Evolutionary conservation across 92 coral and sea anemone genomes (phyloP).

Genomic region (Epizoanthus rinbou): DNA sequence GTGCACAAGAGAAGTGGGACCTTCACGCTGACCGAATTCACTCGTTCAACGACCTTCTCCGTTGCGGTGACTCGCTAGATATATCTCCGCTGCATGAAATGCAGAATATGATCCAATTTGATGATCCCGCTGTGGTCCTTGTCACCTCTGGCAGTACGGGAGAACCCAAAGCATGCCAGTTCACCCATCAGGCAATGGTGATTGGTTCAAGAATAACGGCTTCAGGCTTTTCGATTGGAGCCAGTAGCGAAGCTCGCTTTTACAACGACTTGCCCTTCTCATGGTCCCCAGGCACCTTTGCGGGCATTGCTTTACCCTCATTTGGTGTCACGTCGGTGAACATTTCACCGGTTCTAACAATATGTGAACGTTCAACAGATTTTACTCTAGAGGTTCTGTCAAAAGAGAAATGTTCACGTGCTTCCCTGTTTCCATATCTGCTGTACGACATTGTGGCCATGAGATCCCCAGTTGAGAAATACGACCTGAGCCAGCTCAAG

Average conservation of each 20-base stretch:
- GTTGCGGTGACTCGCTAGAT: background rate
- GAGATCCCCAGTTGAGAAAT: conserved; percentile 5
- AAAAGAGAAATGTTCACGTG: conserved; percentile 1
- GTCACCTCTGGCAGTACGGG: conserved; percentile 34
- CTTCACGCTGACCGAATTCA: background rate
- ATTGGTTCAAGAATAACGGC: background rate
- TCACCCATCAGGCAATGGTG: conserved; percentile 9
- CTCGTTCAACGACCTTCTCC: conserved; percentile 21
- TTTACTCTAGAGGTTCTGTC: conserved; percentile 8
- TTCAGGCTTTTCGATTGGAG: background rate
- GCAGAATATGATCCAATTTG: conserved; percentile 26
- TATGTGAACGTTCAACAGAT: conserved; percentile 13
- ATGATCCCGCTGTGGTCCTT: conserved; percentile 30
- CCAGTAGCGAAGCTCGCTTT: background rate
- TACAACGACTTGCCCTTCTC: conserved; percentile 3
- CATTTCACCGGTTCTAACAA: background rate
- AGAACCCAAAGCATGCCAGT: conserved; percentile 5
- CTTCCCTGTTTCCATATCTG: background rate
- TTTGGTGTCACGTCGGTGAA: conserved; percentile 3
- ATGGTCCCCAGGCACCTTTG: conserved; percentile 6
- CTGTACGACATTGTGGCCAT: conserved; percentile 4
- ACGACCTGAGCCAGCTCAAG: conserved; percentile 8
- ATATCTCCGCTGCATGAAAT: conserved; percentile 7
- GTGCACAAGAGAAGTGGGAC: conserved; percentile 10
- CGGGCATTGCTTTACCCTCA: background rate